Evolutionary conservation across 2,888 invertebrate species (phyloP), one percentile per base, ranked within the genome.

Genomic region (Polietes domitor): DNA sequence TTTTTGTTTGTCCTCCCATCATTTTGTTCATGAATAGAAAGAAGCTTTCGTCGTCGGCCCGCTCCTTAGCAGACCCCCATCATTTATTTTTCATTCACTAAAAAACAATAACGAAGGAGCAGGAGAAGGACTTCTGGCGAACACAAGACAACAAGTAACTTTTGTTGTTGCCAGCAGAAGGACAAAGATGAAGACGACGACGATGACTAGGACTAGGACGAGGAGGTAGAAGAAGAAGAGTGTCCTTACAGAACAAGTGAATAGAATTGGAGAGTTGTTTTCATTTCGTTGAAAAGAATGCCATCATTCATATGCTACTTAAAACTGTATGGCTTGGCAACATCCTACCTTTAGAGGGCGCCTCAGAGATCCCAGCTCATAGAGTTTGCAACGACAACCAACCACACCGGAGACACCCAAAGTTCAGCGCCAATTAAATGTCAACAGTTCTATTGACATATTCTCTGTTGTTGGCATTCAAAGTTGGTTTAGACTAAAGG

Each of bases 251-350:
- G 37, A 53, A 12, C 17, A 10, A 80, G 63, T 80, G 80, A 75
- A 75, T 75, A 58, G 83, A 19, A 55, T 26, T 15, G 17, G 24
- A 43, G 24, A 43, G 68, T 37, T 61, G 17, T 58, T 32, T 43
- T 37, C 65, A 63, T 77, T 73, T 68, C 32, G 17, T 37, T 74
- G 71, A 50, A 73, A 70, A 73, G 47, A 58, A 81, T 68, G 58
- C 58, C 81, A 68, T 77, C 47, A 9, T 9, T 32, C 80, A 81
- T 73, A 77, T 81, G 77, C 77, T 68, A 73, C 73, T 73, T 73
- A 81, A 77, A 37, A 73, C 65, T 73, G 32, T 26, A 28, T 17
- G 28, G 2, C 28, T 61, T 61, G 61, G 15, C n/a, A 28, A 28
- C 24, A 61, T 28, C 61, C 61, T 61, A 61, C 61, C 26, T 26